phyloP scores from a whole-genome alignment of 2,797 vertebrate species.

The Orestias chungarensis region DNA sequence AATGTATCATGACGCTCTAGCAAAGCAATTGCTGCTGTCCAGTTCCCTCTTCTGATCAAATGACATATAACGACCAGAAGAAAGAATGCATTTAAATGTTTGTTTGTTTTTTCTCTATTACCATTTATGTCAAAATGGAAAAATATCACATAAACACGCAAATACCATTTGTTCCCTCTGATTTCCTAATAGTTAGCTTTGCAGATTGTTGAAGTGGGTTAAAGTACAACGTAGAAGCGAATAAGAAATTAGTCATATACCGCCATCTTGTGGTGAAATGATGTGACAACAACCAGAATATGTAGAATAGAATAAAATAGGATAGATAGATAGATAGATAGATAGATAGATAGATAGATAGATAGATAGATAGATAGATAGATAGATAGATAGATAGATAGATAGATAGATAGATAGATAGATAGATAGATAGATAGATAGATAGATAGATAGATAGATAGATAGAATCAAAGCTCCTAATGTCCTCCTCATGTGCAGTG shows the following conservation, averaged over 20 bases:
- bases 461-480: not conserved
- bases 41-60: slow-evolving; percentile 33
- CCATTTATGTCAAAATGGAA: not conserved
- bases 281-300: not conserved
- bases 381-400: no score
- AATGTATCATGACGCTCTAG: not conserved
- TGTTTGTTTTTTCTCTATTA: no score
- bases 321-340: no score
- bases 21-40: slow-evolving; percentile 4
- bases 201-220: not conserved
- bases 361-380: no score
- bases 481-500: not conserved
- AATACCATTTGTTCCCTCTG: not conserved
- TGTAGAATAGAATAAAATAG: no score
- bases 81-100: not conserved
- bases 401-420: no score
- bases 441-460: not conserved
- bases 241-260: not conserved
- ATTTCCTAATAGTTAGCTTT: not conserved
- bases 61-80: not conserved
- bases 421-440: no score
- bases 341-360: no score
- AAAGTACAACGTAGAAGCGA: not conserved
- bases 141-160: not conserved
- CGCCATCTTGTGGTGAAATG: not conserved